Conservation (phyloP, 2,888 invertebrate genomes). For the Argyra leucocephala region DNA sequence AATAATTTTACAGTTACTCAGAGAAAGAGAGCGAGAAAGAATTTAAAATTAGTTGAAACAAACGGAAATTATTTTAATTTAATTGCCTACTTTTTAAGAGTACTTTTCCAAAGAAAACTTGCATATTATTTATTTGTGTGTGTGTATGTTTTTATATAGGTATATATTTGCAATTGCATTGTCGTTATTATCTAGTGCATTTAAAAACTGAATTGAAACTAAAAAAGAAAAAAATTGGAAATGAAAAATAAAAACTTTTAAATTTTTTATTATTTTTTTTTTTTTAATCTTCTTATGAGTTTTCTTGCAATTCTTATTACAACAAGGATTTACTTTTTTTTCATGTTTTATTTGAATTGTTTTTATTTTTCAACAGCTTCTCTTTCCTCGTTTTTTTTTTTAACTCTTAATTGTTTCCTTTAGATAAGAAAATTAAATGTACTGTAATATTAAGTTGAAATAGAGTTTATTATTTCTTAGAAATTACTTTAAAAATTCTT, state of each 20-base stretch:
- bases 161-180: too few species aligned
- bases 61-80: neutral
- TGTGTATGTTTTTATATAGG: too few species aligned
- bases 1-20: too few species aligned
- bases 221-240: neutral
- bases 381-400: neutral
- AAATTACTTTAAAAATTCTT: too few species aligned
- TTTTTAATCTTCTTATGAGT: conserved; percentile 1
- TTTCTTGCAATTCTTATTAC: neutral
- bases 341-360: neutral
- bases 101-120: neutral
- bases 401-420: neutral
- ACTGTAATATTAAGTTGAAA: neutral
- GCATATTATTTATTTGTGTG: neutral
- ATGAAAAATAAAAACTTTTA: neutral
- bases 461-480: too few species aligned
- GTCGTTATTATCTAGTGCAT: too few species aligned
- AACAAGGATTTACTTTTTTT: neutral
- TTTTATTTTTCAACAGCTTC: neutral
- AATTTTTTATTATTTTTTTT: neutral
- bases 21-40: too few species aligned
- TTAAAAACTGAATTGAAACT: neutral
- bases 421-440: neutral
- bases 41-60: too few species aligned
- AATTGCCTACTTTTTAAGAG: neutral